Evolutionary conservation across 2,888 invertebrate genomes (phyloP), one percentile per base, ranked within the genome.

Genomic region (Venusia cambrica): DNA sequence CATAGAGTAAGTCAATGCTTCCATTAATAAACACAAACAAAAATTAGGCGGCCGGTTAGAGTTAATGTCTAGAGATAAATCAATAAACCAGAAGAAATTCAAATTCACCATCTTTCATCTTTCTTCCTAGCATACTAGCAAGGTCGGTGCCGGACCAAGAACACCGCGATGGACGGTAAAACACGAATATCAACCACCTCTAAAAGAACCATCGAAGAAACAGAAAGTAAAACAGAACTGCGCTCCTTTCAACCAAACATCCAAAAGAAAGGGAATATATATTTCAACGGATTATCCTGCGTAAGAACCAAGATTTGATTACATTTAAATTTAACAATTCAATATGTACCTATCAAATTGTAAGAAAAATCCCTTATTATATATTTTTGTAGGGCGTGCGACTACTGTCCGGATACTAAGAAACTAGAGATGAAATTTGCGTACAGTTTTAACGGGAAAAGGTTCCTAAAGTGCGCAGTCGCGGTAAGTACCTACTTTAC

Each of bases 121-220:
- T 17, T 21, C 1, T 5, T 17, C 17, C 1, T 48, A 85, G 85
- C 59, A 66, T 46, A 73, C 71, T 42, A 83, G 87, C 46, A 81
- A 66, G 33, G 48, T 48, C 11, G 79, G 73, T 1, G 40, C 72
- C 2, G 87, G 85, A 1, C 34, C 77, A 1, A 75, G 57, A 48
- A 57, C 70, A n/a, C 57, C 81, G 3, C 73, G 87, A 2, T 87
- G 77, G 72, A 35, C 58, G 17, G 45, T 53, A 1, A 77, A 64
- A 35, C 83, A 78, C 14, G 79, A 74, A 34, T 80, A 83, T 39
- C 87, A 88, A 39, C 84, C 87, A 0, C 87, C 85, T 0, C 70
- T 65, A 1, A 59, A 58, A 4, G 68, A 68, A 13, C 58, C 54
- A 0, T 52, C 62, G 0, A 57, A 56, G 1, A 40, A 47, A 12